Evolutionary conservation across 2,888 invertebrate genomes (phyloP), one percentile per base, ranked within the genome.

Genomic region (Endomychus coccineus): DNA sequence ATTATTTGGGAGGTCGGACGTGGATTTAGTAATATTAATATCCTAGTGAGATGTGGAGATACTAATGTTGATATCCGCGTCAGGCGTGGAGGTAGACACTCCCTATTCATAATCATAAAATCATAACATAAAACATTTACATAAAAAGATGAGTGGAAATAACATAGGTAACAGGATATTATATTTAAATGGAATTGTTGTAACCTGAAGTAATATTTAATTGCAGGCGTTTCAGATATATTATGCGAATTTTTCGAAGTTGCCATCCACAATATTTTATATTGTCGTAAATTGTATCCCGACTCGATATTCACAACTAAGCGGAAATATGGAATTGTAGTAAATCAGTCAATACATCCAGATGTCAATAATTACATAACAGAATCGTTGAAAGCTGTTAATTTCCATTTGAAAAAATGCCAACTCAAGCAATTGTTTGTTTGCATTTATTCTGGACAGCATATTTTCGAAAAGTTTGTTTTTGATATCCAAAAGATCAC

Each of bases 201-300:
- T n/a, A n/a, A n/a, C n/a, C n/a, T n/a, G n/a, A n/a, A n/a, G n/a
- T n/a, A n/a, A n/a, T 10, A 4, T 7, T 28, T 10, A 3, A 16
- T 14, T 2, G 10, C 16, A 61, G 75, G 71, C 56, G 66, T 69
- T 36, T 48, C 65, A 16, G 75, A 80, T 49, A 63, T 80, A 33
- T 60, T 76, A n/a, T 51, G 75, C 35, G 81, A 82, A 62, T 81
- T 81, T 58, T 57, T 83, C 15, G 74, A 77, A 52, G 71, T 80
- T 14, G 72, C 77, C 1, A 71, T 81, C 41, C 77, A 82, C 51
- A 73, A 68, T 36, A 74, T 82, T 36, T 54, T 83, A 3, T 77
- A 72, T 50, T 62, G 69, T 36, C 59, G 75, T 34, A 71, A 74
- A 45, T 59, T 82, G 25, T 83, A 83, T 58, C 81, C 83, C 1